Conservation (phyloP, 2,797 vertebrate species). For the Hoplostethus atlanticus region DNA sequence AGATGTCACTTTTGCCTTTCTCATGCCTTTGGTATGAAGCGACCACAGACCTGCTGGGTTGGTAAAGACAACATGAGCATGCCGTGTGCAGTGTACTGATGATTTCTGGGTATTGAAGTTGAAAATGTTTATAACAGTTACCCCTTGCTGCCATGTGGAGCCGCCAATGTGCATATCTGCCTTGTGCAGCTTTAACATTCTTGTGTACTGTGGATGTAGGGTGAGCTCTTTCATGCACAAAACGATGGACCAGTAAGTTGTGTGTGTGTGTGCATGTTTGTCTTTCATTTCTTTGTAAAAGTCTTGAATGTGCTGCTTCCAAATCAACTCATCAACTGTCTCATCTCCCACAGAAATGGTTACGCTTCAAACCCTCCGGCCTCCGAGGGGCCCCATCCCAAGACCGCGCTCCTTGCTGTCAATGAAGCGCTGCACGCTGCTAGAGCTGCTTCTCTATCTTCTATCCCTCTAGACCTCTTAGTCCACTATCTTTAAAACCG, state of each 20-base stretch:
- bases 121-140: not conserved
- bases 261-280: constrained; percentile 29
- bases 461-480: constrained; percentile 23
- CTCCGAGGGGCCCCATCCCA: constrained; percentile 24
- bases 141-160: constrained; percentile 1
- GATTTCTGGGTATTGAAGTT: no score
- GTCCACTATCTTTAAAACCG: constrained; percentile 13
- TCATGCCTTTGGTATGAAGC: no score
- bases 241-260: not conserved
- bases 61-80: no score
- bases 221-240: constrained; percentile 33
- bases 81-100: no score
- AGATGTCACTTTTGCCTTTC: no score
- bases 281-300: constrained; percentile 49
- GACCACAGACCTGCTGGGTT: no score
- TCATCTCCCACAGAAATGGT: constrained; percentile 54
- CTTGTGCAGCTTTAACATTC: constrained; percentile 19
- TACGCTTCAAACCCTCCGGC: constrained; percentile 52
- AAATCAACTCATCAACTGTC: constrained; percentile 58
- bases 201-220: constrained; percentile 39
- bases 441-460: constrained; percentile 1
- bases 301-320: constrained; percentile 50
- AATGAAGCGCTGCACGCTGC: constrained; percentile 1
- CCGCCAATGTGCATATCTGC: constrained; percentile 41
- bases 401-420: constrained; percentile 12